phyloP scores from a whole-genome alignment of 2,888 invertebrate genomes.

The Priocnemis perturbator region DNA sequence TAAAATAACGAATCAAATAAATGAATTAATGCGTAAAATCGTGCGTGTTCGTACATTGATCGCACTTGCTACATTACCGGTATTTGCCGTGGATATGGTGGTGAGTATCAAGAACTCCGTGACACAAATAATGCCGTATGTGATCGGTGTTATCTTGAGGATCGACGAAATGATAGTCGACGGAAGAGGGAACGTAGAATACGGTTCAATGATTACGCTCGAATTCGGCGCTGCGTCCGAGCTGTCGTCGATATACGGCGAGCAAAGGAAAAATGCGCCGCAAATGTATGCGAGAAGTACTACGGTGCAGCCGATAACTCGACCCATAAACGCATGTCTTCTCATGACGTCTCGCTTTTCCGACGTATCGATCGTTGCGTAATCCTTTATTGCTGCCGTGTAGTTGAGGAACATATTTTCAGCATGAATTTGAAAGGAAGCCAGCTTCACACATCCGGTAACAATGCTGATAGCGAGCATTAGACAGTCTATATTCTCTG shows the following conservation, averaged over 20 bases:
- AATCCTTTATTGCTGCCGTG: slow-evolving; percentile 23
- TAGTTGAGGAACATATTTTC: slow-evolving; percentile 19
- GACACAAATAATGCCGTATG: not conserved
- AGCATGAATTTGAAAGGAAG: too few species aligned
- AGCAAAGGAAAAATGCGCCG: not conserved
- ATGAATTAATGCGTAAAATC: too few species aligned
- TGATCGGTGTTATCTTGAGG: not conserved
- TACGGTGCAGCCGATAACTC: slow-evolving; percentile 12
- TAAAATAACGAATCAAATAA: not conserved
- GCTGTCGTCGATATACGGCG: too few species aligned
- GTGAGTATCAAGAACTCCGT: not conserved
- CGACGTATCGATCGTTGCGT: slow-evolving; percentile 10
- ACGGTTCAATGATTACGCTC: not conserved
- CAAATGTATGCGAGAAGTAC: slow-evolving; percentile 13
- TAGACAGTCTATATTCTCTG: not conserved
- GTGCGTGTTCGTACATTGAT: too few species aligned
- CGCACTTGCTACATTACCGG: not conserved
- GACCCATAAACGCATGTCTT: slow-evolving; percentile 21
- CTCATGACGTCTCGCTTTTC: slow-evolving; percentile 13
- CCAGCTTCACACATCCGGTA: too few species aligned
- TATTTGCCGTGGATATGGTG: not conserved
- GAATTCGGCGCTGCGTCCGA: not conserved
- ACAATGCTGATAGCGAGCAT: not conserved
- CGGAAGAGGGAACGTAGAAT: not conserved
- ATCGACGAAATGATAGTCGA: not conserved